Evolutionary conservation across 2,888 invertebrate genomes (phyloP).

Genomic region (Formica aserva): DNA sequence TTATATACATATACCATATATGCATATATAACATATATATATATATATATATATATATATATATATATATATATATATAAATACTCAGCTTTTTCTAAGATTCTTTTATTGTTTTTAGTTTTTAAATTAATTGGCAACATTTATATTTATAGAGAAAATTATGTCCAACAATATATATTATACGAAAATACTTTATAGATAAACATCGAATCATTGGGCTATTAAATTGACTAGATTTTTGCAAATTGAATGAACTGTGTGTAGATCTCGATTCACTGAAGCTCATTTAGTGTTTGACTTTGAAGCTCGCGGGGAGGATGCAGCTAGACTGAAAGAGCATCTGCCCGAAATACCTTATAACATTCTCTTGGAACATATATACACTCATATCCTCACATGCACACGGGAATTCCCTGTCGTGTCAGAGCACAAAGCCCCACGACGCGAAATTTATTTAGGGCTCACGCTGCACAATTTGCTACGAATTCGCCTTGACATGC

Average conservation of each 20-base stretch:
- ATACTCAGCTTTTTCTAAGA: neutral
- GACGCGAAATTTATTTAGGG: slow-evolving; percentile 58
- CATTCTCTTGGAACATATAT: slow-evolving; percentile 27
- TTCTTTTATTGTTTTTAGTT: neutral
- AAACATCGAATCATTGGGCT: neutral
- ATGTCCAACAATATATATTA: neutral
- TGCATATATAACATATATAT: neutral
- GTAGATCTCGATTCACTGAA: slow-evolving; percentile 6
- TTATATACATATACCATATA: too few species aligned
- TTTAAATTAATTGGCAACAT: neutral
- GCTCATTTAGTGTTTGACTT: slow-evolving; percentile 33
- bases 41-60: too few species aligned
- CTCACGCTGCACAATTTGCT: slow-evolving; percentile 55
- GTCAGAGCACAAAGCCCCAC: slow-evolving; percentile 42
- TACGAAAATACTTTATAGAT: neutral
- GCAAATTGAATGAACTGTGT: slow-evolving; percentile 5
- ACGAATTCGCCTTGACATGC: slow-evolving; percentile 36
- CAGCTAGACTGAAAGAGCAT: slow-evolving; percentile 41
- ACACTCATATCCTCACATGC: slow-evolving; percentile 10
- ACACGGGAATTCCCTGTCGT: slow-evolving; percentile 45
- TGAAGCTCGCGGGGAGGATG: slow-evolving; percentile 8
- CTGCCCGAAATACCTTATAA: slow-evolving; percentile 49
- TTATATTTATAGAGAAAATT: neutral
- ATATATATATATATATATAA: neutral
- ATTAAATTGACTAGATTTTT: neutral